These are phyloP conservation scores for Psittacula derbiana DNA, from an alignment of 2,797 vertebrate species.

Conservation along the genomic window DNA sequence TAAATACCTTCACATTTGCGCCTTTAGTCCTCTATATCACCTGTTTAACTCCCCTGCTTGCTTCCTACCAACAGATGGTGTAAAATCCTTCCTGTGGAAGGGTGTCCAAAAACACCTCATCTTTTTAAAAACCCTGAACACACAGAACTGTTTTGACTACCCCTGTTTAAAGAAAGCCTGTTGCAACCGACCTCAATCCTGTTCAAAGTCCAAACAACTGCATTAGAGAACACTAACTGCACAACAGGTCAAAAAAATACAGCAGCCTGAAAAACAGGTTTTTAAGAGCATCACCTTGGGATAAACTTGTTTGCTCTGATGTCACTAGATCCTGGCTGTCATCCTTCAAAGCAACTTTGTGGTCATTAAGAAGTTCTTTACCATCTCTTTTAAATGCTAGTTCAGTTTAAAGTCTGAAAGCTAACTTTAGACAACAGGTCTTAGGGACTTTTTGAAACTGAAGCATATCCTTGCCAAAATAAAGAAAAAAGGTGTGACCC, in stretches of 20 bases:
- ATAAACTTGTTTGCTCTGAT: conserved; percentile 32
- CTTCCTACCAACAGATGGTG: not conserved
- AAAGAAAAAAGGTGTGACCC: not conserved
- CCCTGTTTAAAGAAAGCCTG: conserved; percentile 3
- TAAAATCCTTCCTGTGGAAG: not conserved
- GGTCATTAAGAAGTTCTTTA: conserved; percentile 6
- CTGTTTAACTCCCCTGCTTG: not conserved
- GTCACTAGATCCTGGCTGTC: conserved; percentile 1
- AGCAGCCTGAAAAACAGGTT: conserved; percentile 61
- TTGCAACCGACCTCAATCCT: conserved; percentile 9
- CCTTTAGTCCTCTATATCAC: not conserved
- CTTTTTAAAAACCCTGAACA: not conserved
- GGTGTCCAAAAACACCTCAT: not conserved
- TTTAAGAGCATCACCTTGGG: conserved; percentile 44
- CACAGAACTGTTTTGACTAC: not conserved
- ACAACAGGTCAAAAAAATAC: not conserved
- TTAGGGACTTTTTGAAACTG: not conserved
- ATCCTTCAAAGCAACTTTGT: conserved; percentile 22
- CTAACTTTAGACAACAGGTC: not conserved
- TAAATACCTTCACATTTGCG: not conserved
- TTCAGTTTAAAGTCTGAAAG: not conserved
- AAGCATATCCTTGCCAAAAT: not conserved
- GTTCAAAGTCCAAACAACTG: conserved; percentile 7
- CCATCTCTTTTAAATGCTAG: not conserved
- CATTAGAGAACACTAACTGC: not conserved